Percentiles rank a stretch among this genome's conserved stretches.
Evolutionary conservation across 1,140 invertebrate genomes (phyloP).

Genomic region (Heliconius hewitsoni): DNA sequence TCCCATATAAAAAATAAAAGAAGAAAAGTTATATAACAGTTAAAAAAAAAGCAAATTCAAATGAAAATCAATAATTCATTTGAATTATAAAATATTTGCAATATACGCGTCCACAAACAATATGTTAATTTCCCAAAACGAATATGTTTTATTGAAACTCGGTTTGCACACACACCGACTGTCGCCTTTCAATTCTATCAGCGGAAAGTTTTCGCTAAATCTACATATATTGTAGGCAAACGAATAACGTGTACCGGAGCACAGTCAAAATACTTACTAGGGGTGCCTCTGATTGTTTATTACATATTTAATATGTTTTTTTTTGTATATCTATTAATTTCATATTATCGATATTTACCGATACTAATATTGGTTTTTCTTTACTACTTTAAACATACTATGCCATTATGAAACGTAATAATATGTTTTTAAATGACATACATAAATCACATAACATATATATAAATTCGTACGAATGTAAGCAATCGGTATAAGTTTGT

Average conservation of each 20-base stretch:
- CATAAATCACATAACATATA: no score
- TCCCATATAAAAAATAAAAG: no score
- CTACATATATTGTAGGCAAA: not conserved
- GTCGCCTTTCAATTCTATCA: constrained; percentile 1
- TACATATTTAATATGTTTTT: not conserved
- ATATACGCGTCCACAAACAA: not conserved
- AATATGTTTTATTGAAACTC: constrained; percentile 8
- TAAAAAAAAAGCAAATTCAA: not conserved
- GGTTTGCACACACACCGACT: not conserved
- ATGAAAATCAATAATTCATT: constrained; percentile 4
- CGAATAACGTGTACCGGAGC: not conserved
- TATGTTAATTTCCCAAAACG: not conserved
- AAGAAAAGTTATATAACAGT: not conserved
- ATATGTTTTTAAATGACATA: no score
- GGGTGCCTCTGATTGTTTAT: not conserved
- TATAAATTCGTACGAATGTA: not conserved
- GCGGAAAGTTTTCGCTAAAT: constrained; percentile 3
- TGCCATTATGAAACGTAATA: no score
- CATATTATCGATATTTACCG: no score
- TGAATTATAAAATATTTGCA: not conserved
- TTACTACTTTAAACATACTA: no score
- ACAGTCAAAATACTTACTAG: not conserved
- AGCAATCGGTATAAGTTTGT: not conserved
- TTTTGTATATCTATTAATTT: not conserved
- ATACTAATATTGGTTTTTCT: no score